phyloP scores from a whole-genome alignment of 2,888 invertebrate genomes.

The Pristionchus entomophagus region DNA sequence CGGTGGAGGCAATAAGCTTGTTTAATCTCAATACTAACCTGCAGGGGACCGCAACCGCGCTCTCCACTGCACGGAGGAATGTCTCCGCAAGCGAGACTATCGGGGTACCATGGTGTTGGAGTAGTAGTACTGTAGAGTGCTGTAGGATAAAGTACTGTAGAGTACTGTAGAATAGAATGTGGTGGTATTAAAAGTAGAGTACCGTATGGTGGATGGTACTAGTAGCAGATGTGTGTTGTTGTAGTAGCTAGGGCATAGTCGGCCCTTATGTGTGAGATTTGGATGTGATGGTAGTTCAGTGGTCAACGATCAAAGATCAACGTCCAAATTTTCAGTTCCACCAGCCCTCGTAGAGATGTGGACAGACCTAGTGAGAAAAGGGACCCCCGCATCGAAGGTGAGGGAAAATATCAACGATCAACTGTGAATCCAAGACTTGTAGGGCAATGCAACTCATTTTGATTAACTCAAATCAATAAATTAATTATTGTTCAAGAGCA shows the following conservation, averaged over 20 bases:
- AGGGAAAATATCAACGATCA: too few species aligned
- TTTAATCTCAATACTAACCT: not conserved
- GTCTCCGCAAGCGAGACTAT: not conserved
- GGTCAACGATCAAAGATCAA: not conserved
- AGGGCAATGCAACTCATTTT: not conserved
- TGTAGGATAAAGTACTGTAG: slow-evolving; percentile 7
- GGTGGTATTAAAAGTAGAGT: not conserved
- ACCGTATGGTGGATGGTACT: too few species aligned
- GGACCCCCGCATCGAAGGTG: not conserved
- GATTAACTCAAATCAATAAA: not conserved
- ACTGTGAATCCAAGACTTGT: not conserved
- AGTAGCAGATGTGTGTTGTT: too few species aligned
- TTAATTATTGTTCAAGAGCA: not conserved
- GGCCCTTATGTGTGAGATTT: not conserved
- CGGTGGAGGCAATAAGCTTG: not conserved
- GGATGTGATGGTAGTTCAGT: not conserved
- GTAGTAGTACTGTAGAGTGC: not conserved
- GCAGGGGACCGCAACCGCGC: not conserved
- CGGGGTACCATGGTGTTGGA: not conserved
- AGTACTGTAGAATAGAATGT: not conserved
- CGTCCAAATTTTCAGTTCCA: not conserved
- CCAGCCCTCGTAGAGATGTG: not conserved
- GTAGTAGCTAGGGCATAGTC: not conserved
- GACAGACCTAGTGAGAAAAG: slow-evolving; percentile 14
- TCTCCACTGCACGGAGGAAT: not conserved